These are phyloP conservation scores for Sebastes aleutianus DNA, from an alignment of 2,797 vertebrate genomes.

Conservation along the genomic window DNA sequence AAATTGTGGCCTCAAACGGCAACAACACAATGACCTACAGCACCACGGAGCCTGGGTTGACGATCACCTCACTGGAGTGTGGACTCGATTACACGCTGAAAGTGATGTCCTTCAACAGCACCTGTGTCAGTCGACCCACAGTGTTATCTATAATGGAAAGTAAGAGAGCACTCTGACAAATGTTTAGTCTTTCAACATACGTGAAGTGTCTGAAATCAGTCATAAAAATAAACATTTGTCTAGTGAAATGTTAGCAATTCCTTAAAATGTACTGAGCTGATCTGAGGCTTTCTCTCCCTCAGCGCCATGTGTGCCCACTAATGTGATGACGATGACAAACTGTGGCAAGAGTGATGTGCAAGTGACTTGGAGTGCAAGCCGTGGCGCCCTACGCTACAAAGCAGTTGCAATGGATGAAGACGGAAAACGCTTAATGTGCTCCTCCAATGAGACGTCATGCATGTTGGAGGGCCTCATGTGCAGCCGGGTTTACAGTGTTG, in stretches of 20 bases:
- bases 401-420: conserved; percentile 42
- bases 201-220: not conserved
- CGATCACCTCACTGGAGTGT: conserved; percentile 61
- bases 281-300: not conserved
- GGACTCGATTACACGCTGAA: conserved; percentile 68
- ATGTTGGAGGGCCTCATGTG: conserved; percentile 69
- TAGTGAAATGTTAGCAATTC: not conserved
- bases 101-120: conserved; percentile 69
- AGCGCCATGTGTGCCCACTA: conserved; percentile 82
- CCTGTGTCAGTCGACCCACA: conserved; percentile 73
- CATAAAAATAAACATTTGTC: no score
- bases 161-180: conserved; percentile 35
- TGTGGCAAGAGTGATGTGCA: conserved; percentile 67
- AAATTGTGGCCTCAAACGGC: conserved; percentile 40
- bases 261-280: conserved; percentile 1
- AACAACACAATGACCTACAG: conserved; percentile 37
- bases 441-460: conserved; percentile 71
- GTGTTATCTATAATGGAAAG: conserved; percentile 59
- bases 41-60: conserved; percentile 55
- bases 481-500: conserved; percentile 74
- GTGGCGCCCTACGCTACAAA: conserved; percentile 66
- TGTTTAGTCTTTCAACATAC: not conserved
- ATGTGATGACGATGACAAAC: conserved; percentile 52
- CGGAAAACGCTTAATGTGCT: conserved; percentile 40
- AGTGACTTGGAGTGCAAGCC: conserved; percentile 74